Evolutionary conservation across 2,888 invertebrate species (phyloP).

Genomic region (Tetheella fluctuosa): DNA sequence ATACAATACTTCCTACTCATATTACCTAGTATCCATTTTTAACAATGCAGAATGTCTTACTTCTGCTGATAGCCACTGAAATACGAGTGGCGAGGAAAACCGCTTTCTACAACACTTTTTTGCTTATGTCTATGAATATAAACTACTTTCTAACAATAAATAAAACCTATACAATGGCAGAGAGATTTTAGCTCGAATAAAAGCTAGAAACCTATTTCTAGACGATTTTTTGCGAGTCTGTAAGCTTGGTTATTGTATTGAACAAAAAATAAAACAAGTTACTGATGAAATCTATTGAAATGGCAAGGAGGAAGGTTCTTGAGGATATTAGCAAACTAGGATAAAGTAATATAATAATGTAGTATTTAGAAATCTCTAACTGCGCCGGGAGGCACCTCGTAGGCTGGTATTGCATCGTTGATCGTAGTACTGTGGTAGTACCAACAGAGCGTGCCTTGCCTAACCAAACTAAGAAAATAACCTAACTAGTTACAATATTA

Average conservation of each 20-base stretch:
- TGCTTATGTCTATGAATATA: neutral
- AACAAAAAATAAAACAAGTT: neutral
- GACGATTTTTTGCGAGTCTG: neutral
- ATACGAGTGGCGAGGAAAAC: neutral
- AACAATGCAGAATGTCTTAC: neutral
- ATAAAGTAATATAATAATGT: neutral
- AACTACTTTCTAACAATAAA: neutral
- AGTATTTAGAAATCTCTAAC: neutral
- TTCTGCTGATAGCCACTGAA: neutral
- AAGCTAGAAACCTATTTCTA: neutral
- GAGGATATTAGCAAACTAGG: neutral
- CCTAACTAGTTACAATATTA: neutral
- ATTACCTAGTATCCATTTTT: neutral
- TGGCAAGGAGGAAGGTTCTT: neutral
- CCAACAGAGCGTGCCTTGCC: slow-evolving; percentile 7
- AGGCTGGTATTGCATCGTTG: neutral
- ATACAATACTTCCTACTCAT: slow-evolving; percentile 22
- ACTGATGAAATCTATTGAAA: neutral
- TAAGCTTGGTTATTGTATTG: neutral
- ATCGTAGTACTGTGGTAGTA: neutral
- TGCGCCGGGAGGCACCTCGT: slow-evolving; percentile 2
- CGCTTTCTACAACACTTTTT: neutral
- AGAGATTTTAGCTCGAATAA: neutral
- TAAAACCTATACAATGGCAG: neutral
- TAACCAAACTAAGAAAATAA: neutral